Base-by-base conservation (phyloP, 2,888 invertebrate genomes). In the Megamerina dolium region DNA sequence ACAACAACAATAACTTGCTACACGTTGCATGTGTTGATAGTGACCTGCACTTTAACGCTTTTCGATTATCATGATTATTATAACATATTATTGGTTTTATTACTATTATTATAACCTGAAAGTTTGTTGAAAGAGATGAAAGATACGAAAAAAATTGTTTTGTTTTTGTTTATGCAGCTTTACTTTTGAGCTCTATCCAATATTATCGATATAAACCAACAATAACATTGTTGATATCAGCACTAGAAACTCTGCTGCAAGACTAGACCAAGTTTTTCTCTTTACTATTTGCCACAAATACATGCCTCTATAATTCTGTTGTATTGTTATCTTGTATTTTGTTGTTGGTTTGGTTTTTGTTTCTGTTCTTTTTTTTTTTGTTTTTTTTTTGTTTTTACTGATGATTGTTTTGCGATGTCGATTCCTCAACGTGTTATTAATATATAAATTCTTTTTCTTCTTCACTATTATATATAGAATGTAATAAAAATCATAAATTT, bases 21-120 rank as follows among this genome's bases (percentile, higher is more conserved):
- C 17, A 18, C 6, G 16, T 6, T 14, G 5, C 33, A 33, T n/a
- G n/a, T n/a, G n/a, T n/a, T n/a, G n/a, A n/a, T n/a, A n/a, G n/a
- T n/a, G n/a, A n/a, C n/a, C n/a, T n/a, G n/a, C n/a, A n/a, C n/a
- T n/a, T n/a, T n/a, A n/a, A n/a, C n/a, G n/a, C n/a, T n/a, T n/a
- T 26, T 21, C 13, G 26, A 49, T 52, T 52, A 52, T 52, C 52
- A 46, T 50, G 52, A 52, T 52, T 52, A 52, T 52, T 52, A 50
- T 49, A 52, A 52, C 50, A 50, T 52, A 52, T 52, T 52, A 52
- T 50, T 52, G 49, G 49, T 44, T 50, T 50, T 46, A 52, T 50
- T 49, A 52, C 52, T 52, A 52, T 50, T 52, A 52, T 52, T 52
- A 50, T n/a, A n/a, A n/a, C n/a, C n/a, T n/a, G n/a, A n/a, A n/a